Base-by-base conservation (phyloP, 2,888 invertebrate genomes). In the Leucania comma region DNA sequence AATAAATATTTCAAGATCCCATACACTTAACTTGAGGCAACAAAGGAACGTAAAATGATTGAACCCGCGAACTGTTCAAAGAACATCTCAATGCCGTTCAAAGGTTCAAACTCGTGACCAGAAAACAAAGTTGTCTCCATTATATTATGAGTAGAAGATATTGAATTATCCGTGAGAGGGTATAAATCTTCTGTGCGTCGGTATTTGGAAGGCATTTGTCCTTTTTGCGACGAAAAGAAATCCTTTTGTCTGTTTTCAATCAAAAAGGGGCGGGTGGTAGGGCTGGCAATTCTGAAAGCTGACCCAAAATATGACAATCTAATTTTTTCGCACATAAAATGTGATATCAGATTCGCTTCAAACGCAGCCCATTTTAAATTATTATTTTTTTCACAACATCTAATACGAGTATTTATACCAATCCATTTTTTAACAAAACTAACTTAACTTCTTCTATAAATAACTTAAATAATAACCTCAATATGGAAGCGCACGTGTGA, bases 181-280 rank as follows among this genome's bases (percentile, higher is more conserved):
- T 89, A 92, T 91, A 91, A 91, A 92, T 92, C 92, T 89, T 87
- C 81, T 83, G 84, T 84, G 76, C 85, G 80, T 75, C 83, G 90
- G 90, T 87, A 91, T 93, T 92, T 90, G 91, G 90, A 87, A 91
- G 88, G 90, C 87, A 90, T 93, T 93, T 91, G 91, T 91, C 90
- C 91, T 89, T 92, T 93, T 90, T 90, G 84, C 81, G 83, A 68
- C 59, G 82, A 84, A 80, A 89, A 90, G 89, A 91, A 92, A 89
- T 89, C 89, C 91, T 91, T 92, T 93, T 93, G 93, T 92, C 90
- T 90, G 90, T 89, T 91, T 93, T 92, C 92, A 92, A 92, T 93
- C 91, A 92, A 91, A 92, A 82, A 76, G 46, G 72, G 70, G 68
- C 59, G 60, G 64, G 42, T 56, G 72, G 69, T 78, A 87, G 85